Conservation (phyloP, 2,888 invertebrate genomes). For the Trichopria drosophilae region DNA sequence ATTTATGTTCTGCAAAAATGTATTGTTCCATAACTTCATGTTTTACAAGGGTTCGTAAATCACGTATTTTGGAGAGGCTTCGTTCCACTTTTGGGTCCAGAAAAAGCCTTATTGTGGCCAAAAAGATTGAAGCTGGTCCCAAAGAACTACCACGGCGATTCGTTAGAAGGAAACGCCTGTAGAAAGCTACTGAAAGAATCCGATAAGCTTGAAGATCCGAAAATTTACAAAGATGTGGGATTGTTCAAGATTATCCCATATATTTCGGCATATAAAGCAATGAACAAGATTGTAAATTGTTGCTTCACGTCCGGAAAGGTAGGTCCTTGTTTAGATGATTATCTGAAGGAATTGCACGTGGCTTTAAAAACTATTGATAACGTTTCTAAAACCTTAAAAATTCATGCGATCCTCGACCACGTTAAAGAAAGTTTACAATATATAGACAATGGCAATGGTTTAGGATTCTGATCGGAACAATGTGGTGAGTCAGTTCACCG, state of each 20-base stretch:
- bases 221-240: not conserved
- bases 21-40: not conserved
- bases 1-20: not conserved
- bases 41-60: slow-evolving; percentile 1
- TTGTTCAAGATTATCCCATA: not conserved
- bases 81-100: no score
- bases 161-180: not conserved
- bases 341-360: not conserved
- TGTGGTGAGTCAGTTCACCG: not conserved
- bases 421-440: not conserved
- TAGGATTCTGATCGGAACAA: slow-evolving; percentile 5
- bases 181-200: not conserved
- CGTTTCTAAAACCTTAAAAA: not conserved
- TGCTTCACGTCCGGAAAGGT: slow-evolving; percentile 7
- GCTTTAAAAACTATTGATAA: slow-evolving; percentile 1
- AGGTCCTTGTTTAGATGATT: not conserved
- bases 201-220: not conserved
- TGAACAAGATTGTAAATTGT: slow-evolving; percentile 1
- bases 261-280: slow-evolving; percentile 5
- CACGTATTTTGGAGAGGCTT: no score
- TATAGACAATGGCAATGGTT: slow-evolving; percentile 1
- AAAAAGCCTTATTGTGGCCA: no score
- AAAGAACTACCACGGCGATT: not conserved
- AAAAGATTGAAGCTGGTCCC: no score
- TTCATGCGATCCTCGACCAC: not conserved